Evolutionary conservation across 2,113 vertebrate genomes (phyloP).

Genomic region (Leucopsar rothschildi): DNA sequence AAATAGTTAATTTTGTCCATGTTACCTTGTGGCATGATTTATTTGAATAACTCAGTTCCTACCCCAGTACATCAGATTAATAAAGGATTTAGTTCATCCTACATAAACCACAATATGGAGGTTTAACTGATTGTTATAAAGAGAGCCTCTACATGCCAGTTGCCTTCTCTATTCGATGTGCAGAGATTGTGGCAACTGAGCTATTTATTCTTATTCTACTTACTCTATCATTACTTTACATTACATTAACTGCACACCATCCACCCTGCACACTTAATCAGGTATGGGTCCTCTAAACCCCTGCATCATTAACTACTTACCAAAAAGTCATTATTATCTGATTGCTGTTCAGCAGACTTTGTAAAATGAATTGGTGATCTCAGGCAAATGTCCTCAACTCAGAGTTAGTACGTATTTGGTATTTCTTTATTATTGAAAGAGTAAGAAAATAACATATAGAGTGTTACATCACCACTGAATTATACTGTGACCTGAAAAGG

Average conservation of each 20-base stretch:
- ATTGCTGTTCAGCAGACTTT: slow-evolving; percentile 21
- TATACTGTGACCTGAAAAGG: background rate
- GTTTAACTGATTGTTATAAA: background rate
- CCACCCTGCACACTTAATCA: slow-evolving; percentile 4
- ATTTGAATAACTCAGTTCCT: background rate
- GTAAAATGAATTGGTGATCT: slow-evolving; percentile 27
- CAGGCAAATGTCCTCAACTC: background rate
- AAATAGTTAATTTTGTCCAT: background rate
- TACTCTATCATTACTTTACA: background rate
- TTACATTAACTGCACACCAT: background rate
- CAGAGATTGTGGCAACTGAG: background rate
- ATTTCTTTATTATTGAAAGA: background rate
- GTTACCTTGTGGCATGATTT: background rate
- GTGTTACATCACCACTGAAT: background rate
- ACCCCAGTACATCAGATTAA: background rate
- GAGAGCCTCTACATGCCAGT: background rate
- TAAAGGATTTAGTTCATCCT: background rate
- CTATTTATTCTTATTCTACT: slow-evolving; percentile 28
- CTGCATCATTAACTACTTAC: slow-evolving; percentile 24
- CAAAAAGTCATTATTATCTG: slow-evolving; percentile 47
- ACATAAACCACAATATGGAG: background rate
- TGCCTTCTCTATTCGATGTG: background rate
- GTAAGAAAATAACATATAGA: background rate
- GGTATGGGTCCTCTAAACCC: background rate
- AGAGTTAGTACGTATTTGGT: background rate